These are phyloP conservation scores for Antedon mediterranea DNA, from an alignment of 53 echinoderm and acorn worm genomes.

Conservation along the genomic window DNA sequence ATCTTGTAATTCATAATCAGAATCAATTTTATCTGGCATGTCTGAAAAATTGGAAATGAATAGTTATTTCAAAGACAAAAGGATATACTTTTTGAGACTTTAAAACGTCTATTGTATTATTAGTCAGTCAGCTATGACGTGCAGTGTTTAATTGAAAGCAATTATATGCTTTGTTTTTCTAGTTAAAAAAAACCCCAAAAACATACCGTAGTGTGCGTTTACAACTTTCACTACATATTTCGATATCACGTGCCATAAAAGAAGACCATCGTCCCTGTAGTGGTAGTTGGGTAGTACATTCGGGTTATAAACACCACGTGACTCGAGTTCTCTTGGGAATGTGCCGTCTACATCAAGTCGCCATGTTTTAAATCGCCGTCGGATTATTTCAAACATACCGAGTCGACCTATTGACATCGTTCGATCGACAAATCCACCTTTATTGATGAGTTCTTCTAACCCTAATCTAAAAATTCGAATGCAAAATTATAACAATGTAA, in stretches of 20 bases:
- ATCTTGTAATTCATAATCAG: conserved; percentile 56
- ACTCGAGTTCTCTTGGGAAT: conserved; percentile 50
- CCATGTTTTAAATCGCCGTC: conserved; percentile 36
- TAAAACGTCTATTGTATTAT: too few species aligned
- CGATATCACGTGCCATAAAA: conserved; percentile 39
- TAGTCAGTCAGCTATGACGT: too few species aligned
- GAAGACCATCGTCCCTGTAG: conserved; percentile 67
- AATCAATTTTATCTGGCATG: conserved; percentile 21
- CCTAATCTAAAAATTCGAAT: conserved; percentile 3
- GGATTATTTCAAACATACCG: conserved; percentile 50
- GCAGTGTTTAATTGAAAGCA: not conserved
- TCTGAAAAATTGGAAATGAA: too few species aligned
- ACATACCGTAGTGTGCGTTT: conserved; percentile 18
- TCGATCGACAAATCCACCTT: conserved; percentile 55
- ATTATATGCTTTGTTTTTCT: not conserved
- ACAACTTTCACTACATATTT: conserved; percentile 18
- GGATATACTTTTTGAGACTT: too few species aligned
- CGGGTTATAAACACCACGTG: conserved; percentile 47
- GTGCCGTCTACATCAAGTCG: conserved; percentile 52
- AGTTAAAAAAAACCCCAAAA: too few species aligned
- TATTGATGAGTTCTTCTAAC: conserved; percentile 17
- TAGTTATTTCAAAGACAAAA: too few species aligned
- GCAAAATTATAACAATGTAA: not conserved
- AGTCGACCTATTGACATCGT: conserved; percentile 48
- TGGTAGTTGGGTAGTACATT: conserved; percentile 59